Conservation (phyloP, 2,113 vertebrate genomes). For the Esox niger region DNA sequence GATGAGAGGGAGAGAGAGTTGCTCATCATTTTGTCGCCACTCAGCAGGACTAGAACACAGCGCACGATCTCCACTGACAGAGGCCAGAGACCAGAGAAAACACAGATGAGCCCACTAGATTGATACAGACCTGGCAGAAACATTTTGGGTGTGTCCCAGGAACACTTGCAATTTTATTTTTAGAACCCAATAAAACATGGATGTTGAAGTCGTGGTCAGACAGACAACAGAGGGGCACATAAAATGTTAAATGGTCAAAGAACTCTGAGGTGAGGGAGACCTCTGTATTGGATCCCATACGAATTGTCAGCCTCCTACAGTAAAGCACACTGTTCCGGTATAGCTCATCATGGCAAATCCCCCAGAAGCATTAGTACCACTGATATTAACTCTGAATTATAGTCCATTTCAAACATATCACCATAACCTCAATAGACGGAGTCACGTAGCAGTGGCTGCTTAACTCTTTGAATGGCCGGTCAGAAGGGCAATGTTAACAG, state of each 20-base stretch:
- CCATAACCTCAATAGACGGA: slow-evolving; percentile 3
- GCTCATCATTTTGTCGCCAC: too few relatives aligned
- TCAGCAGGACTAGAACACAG: too few relatives aligned
- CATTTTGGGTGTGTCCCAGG: slow-evolving; percentile 8
- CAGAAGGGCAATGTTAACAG: slow-evolving; percentile 11
- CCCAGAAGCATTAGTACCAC: slow-evolving; percentile 46
- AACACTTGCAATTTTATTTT: slow-evolving; percentile 26
- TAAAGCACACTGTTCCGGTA: slow-evolving; percentile 31
- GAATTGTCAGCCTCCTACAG: not conserved
- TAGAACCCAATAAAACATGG: not conserved
- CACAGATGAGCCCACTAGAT: slow-evolving; percentile 25
- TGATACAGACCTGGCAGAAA: not conserved
- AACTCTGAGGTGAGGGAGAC: not conserved
- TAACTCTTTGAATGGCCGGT: slow-evolving; percentile 31
- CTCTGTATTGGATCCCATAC: not conserved
- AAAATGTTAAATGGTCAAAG: not conserved
- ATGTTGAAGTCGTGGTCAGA: not conserved
- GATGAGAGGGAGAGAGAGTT: too few relatives aligned
- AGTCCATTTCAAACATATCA: slow-evolving; percentile 23
- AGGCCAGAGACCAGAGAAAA: too few relatives aligned
- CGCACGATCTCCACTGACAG: slow-evolving; percentile 8
- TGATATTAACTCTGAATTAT: slow-evolving; percentile 46
- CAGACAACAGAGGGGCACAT: slow-evolving; percentile 5
- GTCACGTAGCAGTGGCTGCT: slow-evolving; percentile 36
- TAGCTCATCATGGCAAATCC: slow-evolving; percentile 33